Evolutionary conservation across 2,113 vertebrate species (phyloP).

Genomic region (Scatophagus argus): DNA sequence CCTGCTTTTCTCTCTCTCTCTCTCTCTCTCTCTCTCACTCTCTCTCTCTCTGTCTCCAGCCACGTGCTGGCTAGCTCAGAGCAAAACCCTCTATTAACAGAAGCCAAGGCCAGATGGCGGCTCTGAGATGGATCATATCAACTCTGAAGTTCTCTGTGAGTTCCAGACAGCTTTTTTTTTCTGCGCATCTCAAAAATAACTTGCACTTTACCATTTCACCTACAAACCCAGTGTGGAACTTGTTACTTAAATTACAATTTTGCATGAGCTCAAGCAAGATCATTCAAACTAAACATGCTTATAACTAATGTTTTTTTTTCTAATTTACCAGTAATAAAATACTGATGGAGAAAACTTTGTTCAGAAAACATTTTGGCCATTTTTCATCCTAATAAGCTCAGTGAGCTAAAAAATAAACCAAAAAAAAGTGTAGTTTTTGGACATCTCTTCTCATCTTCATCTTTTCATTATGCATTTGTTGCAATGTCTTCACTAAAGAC

Average conservation of each 20-base stretch:
- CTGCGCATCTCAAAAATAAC: constrained; percentile 46
- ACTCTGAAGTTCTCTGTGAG: constrained; percentile 53
- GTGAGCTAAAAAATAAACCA: constrained; percentile 21
- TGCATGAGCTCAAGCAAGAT: neutral
- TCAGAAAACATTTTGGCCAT: constrained; percentile 14
- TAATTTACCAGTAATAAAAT: neutral
- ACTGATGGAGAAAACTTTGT: constrained; percentile 9
- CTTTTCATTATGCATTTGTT: constrained; percentile 39
- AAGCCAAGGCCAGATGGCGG: constrained; percentile 70
- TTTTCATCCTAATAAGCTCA: neutral
- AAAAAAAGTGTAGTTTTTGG: constrained; percentile 14
- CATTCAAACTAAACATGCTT: constrained; percentile 9
- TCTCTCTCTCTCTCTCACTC: neutral
- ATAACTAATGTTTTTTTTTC: neutral
- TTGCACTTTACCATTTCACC: constrained; percentile 56
- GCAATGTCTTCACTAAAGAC: constrained; percentile 22
- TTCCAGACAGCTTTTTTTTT: constrained; percentile 22
- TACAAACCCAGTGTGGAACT: constrained; percentile 38
- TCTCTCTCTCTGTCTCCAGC: constrained; percentile 25
- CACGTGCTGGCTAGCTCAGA: constrained; percentile 59
- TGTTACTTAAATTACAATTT: constrained; percentile 19
- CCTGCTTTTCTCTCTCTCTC: constrained; percentile 7
- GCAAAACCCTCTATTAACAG: constrained; percentile 64
- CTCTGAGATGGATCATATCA: constrained; percentile 66
- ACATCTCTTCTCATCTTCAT: constrained; percentile 34